Conservation (phyloP, 2,888 invertebrate genomes). For the Stramonita haemastoma region DNA sequence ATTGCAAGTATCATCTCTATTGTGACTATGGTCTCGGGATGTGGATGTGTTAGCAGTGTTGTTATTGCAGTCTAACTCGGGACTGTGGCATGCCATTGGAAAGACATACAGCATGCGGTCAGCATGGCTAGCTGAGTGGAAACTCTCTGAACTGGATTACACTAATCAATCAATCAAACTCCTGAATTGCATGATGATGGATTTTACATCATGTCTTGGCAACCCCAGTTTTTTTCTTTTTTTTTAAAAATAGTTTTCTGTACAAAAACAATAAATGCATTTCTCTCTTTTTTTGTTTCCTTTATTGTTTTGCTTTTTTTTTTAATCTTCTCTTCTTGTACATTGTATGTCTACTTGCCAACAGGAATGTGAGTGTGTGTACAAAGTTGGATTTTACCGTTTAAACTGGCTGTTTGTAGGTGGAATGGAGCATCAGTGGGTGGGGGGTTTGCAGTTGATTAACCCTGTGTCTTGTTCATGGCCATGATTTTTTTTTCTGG, state of each 20-base stretch:
- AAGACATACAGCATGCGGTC: conserved; percentile 34
- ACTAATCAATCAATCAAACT: conserved; percentile 38
- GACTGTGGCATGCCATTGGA: conserved; percentile 29
- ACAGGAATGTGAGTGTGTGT: background rate
- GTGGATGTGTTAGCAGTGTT: background rate
- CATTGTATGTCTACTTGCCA: background rate
- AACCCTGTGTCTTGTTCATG: background rate
- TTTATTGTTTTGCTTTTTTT: conserved; percentile 34
- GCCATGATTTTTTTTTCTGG: conserved; percentile 14
- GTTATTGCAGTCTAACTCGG: background rate
- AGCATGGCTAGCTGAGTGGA: conserved; percentile 22
- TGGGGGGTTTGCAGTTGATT: background rate
- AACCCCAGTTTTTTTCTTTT: conserved; percentile 2
- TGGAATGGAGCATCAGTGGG: conserved; percentile 1
- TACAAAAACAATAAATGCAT: no score
- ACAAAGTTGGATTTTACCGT: conserved; percentile 7
- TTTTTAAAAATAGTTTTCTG: background rate
- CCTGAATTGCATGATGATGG: conserved; percentile 41
- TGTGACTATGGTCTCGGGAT: background rate
- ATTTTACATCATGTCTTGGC: conserved; percentile 36
- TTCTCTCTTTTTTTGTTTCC: background rate
- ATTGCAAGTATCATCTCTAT: background rate
- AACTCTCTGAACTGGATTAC: conserved; percentile 20
- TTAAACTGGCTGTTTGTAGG: background rate
- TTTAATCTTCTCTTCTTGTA: background rate